A percentile compares a stretch with the other conserved stretches of the same genome.
Evolutionary conservation across 2,113 vertebrate genomes (phyloP).

Genomic region (Crotophaga sulcirostris): DNA sequence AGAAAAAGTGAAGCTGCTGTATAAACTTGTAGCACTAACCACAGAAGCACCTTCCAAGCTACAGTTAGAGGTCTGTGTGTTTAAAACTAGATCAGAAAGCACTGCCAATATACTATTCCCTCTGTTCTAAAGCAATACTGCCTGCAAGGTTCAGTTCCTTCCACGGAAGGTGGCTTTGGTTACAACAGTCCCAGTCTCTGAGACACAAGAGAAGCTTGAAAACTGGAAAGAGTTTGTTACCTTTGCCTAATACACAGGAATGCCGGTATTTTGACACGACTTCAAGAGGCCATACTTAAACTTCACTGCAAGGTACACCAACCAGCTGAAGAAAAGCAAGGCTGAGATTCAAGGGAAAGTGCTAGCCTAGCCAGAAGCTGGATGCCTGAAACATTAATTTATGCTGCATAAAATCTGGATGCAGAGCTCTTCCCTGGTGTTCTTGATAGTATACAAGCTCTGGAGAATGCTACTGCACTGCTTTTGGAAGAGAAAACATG

Average conservation of each 20-base stretch:
- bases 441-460: background rate
- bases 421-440: background rate
- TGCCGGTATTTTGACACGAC: background rate
- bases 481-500: background rate
- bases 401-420: background rate
- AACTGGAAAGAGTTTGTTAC: background rate
- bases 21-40: background rate
- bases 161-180: background rate
- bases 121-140: background rate
- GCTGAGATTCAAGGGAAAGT: background rate
- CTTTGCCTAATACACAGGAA: background rate
- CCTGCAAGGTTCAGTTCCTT: background rate
- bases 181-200: background rate
- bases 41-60: background rate
- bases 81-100: background rate
- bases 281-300: background rate
- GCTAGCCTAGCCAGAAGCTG: background rate
- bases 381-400: background rate
- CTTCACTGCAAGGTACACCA: background rate
- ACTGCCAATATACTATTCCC: background rate
- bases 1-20: background rate
- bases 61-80: constrained; percentile 12
- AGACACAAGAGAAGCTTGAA: background rate
- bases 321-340: background rate
- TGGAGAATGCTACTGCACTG: background rate